Conservation (phyloP, 2,888 invertebrate genomes). For the Meganola albula region DNA sequence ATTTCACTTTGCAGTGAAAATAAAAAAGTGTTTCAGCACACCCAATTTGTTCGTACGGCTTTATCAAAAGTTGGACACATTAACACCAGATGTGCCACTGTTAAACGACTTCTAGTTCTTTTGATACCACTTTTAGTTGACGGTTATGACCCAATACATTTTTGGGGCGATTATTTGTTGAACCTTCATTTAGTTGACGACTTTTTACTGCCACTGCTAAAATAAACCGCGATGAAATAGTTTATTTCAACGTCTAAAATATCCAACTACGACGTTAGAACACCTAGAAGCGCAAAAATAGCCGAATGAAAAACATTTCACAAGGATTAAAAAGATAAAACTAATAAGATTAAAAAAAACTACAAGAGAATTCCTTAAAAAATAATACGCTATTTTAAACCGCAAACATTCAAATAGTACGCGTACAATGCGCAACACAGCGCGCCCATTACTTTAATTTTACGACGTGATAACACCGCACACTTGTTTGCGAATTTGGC, state of each 20-base stretch:
- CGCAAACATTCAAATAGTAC: constrained; percentile 20
- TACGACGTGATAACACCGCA: constrained; percentile 46
- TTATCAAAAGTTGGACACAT: constrained; percentile 60
- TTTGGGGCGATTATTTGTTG: constrained; percentile 23
- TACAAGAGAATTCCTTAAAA: constrained; percentile 7
- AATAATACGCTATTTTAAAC: constrained; percentile 16
- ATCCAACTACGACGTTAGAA: no score
- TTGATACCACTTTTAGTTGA: constrained; percentile 33
- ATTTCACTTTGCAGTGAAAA: constrained; percentile 34
- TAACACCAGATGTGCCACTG: constrained; percentile 48
- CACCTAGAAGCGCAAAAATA: no score
- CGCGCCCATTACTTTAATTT: constrained; percentile 47
- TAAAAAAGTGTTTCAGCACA: constrained; percentile 43
- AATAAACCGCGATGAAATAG: no score
- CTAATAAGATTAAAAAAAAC: no score
- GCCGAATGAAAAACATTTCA: no score
- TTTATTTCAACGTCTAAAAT: no score
- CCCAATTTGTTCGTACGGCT: constrained; percentile 49
- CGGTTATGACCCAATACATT: constrained; percentile 34
- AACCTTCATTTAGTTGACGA: constrained; percentile 6
- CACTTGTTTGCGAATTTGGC: constrained; percentile 35
- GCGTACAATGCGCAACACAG: constrained; percentile 34
- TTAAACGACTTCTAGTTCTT: constrained; percentile 42
- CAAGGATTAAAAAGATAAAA: no score
- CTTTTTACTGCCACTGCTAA: no score